A percentile compares a stretch with the other conserved stretches of the same genome.
phyloP scores from a whole-genome alignment of 1,140 invertebrate genomes.

The Neodiprion pinetum region DNA sequence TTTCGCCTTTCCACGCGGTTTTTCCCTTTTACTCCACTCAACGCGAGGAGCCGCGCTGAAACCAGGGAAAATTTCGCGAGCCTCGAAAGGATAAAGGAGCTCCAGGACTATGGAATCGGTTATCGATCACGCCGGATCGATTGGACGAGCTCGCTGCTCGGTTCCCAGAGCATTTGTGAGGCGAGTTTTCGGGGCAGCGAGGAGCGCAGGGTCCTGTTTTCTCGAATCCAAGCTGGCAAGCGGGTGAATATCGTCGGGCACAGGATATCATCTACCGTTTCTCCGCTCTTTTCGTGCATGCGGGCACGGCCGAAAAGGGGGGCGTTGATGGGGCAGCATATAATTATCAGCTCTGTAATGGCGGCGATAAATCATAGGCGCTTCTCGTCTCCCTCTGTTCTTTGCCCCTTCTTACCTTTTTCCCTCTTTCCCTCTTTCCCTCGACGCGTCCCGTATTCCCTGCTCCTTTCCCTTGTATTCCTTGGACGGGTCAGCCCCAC shows the following conservation, averaged over 20 bases:
- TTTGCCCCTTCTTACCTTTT: slow-evolving; percentile 47
- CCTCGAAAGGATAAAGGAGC: too few species aligned
- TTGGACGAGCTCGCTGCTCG: not conserved
- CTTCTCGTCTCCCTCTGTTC: slow-evolving; percentile 49
- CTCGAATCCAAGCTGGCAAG: slow-evolving; percentile 6
- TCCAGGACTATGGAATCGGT: not conserved
- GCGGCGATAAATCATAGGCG: slow-evolving; percentile 62
- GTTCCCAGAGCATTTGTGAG: slow-evolving; percentile 7
- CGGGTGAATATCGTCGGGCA: slow-evolving; percentile 27
- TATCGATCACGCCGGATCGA: not conserved
- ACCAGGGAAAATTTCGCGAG: too few species aligned
- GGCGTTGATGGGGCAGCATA: slow-evolving; percentile 58
- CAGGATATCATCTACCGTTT: slow-evolving; percentile 30
- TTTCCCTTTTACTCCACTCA: slow-evolving; percentile 9
- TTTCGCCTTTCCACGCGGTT: not conserved
- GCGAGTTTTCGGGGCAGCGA: not conserved
- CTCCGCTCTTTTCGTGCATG: slow-evolving; percentile 24
- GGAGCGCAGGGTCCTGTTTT: not conserved
- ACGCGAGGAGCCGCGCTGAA: slow-evolving; percentile 21
- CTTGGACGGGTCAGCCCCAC: slow-evolving; percentile 46
- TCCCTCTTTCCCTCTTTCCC: slow-evolving; percentile 41
- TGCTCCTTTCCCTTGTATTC: too few species aligned
- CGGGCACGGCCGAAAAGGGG: slow-evolving; percentile 35
- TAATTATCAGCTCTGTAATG: slow-evolving; percentile 62
- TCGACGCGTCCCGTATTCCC: slow-evolving; percentile 13